phyloP scores from a whole-genome alignment of 2,888 invertebrate species.

The Thereva unica region DNA sequence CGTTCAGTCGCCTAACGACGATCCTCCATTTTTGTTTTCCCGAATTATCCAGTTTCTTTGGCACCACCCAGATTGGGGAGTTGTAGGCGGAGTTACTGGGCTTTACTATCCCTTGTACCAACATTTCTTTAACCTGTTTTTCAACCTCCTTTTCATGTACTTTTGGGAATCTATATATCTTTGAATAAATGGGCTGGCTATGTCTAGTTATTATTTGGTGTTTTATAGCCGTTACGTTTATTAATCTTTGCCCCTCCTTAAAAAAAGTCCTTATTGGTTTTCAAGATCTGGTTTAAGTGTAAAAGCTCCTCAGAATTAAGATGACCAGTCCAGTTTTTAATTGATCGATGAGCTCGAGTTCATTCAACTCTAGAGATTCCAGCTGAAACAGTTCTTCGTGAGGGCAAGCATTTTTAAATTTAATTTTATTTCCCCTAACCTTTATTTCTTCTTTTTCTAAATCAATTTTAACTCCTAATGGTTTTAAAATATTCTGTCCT shows the following conservation, averaged over 20 bases:
- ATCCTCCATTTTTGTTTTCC: slow-evolving; percentile 37
- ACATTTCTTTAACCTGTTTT: too few species aligned
- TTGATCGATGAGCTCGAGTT: not conserved
- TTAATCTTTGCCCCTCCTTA: slow-evolving; percentile 6
- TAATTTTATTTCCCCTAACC: not conserved
- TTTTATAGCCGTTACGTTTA: not conserved
- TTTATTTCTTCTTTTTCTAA: slow-evolving; percentile 1
- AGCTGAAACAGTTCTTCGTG: slow-evolving; percentile 1
- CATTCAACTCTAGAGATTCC: not conserved
- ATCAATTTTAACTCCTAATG: slow-evolving; percentile 7
- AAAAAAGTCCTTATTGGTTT: slow-evolving; percentile 10
- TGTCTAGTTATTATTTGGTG: slow-evolving; percentile 9
- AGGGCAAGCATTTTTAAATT: slow-evolving; percentile 10
- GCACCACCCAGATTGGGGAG: slow-evolving; percentile 37
- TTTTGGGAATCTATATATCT: slow-evolving; percentile 14
- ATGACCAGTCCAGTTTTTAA: slow-evolving; percentile 2
- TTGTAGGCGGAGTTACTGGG: slow-evolving; percentile 36
- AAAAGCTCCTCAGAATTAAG: slow-evolving; percentile 5
- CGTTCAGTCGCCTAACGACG: too few species aligned
- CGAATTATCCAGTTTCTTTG: slow-evolving; percentile 34
- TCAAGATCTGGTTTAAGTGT: slow-evolving; percentile 1
- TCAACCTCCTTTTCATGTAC: slow-evolving; percentile 4
- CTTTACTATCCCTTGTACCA: slow-evolving; percentile 33
- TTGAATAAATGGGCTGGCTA: slow-evolving; percentile 11
- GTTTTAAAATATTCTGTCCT: slow-evolving; percentile 15